Evolutionary conservation across 2,113 vertebrate species (phyloP), one percentile per base, ranked within the genome.

Genomic region (Hassar affinis): DNA sequence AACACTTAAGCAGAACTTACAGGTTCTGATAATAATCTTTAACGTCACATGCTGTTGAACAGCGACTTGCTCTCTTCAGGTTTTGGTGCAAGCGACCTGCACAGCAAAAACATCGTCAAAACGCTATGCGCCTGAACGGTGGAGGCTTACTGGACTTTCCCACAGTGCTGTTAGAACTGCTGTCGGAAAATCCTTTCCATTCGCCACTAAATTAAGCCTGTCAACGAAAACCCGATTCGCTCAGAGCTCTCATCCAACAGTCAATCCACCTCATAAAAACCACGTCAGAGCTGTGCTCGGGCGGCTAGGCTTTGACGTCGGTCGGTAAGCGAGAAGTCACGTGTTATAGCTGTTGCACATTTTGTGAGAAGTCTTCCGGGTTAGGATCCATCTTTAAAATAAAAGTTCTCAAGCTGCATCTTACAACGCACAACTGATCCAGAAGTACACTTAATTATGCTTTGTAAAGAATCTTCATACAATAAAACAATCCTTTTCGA

Each of bases 371-470:
- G 62, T 15, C 22, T 62, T 49, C 45, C 59, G 38, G n/a, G 45
- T 33, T 66, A 14, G 22, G 3, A 51, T 11, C 17, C 2, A 6
- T 33, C 12, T 49, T 75, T 69, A 83, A 64, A 76, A 62, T 82
- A 61, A 82, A 75, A 83, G 81, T 82, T 49, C 18, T 54, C 9
- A 69, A 42, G 14, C 61, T 3, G 30, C 11, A 20, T 66, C 57
- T 61, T 15, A 33, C 2, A 33, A 5, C 6, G 30, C 30, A 66
- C 17, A 66, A 35, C 15, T 20, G 30, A 33, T 35, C 6, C 17
- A 3, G 35, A 30, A 35, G 8, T 35, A 66, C 62, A 66, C 33
- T 35, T 62, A 6, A 62, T 15, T 15, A 6, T 30, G 59, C 59
- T 30, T 30, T 30, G 12, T 27, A 30, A 30, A 30, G 30, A 5